Evolutionary conservation across 2,888 invertebrate species (phyloP), one percentile per base, ranked within the genome.

Genomic region (Willowsia nigromaculata): DNA sequence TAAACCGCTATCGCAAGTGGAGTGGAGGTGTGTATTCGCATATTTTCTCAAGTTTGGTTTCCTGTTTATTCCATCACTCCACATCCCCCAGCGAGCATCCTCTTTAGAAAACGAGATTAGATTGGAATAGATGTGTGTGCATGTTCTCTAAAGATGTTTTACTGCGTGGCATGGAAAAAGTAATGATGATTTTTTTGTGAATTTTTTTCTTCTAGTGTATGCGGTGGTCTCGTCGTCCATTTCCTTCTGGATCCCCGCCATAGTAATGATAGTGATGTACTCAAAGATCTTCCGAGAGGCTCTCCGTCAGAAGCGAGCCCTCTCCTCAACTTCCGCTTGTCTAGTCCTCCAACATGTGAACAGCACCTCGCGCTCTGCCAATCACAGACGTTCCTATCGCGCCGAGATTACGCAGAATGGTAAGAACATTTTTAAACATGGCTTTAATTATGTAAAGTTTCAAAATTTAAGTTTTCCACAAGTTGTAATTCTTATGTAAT

Each of bases 201-300:
- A 78, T 84, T 56, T 37, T 43, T 68, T 71, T 65, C 74, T 88
- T 89, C n/a, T 91, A 92, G 95, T 96, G 37, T 98, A 98, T 94
- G 97, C 97, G 30, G 96, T 98, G 84, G 96, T 98, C 93, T 98
- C 98, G 81, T 98, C 98, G 92, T 97, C 97, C 90, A 97, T 98
- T 94, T 98, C 98, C 5, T 98, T 98, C 94, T 98, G 98, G 98
- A 98, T 98, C 94, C 98, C 98, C 0, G 98, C 98, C 94, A 96
- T 97, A 85, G 97, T 98, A 92, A 98, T 98, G 98, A 96, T 97
- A 93, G 97, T 97, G 93, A 98, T 98, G 78, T 98, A 98, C 93
- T 95, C 96, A 93, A 97, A 97, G 68, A 98, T 98, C 94, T 98
- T 98, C 94, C 96, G 96, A 93, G 98, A 98, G 94, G 98, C 98